phyloP scores from a whole-genome alignment of 2,797 vertebrate species.

The Catharus ustulatus region DNA sequence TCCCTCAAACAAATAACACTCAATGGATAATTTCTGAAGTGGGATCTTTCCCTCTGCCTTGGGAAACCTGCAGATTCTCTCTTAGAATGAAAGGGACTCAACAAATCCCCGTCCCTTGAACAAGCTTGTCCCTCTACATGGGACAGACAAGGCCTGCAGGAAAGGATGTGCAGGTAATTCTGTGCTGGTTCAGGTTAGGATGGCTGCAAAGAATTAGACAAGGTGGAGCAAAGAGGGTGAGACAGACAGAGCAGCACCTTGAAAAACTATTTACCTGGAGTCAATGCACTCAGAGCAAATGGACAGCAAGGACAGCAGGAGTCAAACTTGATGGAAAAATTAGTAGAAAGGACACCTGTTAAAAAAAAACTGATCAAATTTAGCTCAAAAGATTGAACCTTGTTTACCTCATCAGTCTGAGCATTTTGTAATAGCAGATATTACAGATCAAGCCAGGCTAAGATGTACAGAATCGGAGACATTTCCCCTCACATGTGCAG shows the following conservation, averaged over 20 bases:
- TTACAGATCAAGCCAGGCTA: background rate
- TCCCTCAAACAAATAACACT: background rate
- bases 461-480: background rate
- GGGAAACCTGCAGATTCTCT: background rate
- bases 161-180: accelerated
- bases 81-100: background rate
- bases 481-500: background rate
- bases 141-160: background rate
- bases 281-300: background rate
- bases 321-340: background rate
- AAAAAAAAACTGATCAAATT: background rate
- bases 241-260: background rate
- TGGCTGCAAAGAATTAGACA: background rate
- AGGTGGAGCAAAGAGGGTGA: background rate
- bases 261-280: background rate
- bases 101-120: background rate
- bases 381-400: background rate
- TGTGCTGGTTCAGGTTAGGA: background rate
- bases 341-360: background rate
- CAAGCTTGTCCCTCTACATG: background rate
- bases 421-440: background rate
- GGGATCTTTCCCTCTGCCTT: background rate
- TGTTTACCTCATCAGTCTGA: background rate
- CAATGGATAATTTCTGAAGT: background rate
- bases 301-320: background rate